These are phyloP conservation scores for Sciurus niger DNA, from an alignment of 2,113 vertebrate species.

Conservation along the genomic window DNA sequence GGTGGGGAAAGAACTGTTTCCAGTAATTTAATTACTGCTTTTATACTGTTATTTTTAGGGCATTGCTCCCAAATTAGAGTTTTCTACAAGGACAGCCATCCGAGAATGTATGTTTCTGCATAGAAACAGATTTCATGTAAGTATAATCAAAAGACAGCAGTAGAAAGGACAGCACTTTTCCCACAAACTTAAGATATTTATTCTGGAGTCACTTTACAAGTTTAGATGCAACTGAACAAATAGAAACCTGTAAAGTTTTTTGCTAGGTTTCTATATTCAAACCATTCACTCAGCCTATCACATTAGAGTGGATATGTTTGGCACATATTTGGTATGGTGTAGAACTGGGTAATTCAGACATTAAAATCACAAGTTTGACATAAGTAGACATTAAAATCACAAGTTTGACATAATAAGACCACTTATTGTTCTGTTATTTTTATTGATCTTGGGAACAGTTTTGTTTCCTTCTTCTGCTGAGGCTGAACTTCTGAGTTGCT, in stretches of 20 bases:
- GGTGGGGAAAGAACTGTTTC: conserved; percentile 41
- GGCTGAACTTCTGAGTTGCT: background rate
- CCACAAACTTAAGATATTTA: background rate
- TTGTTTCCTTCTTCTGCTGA: conserved; percentile 21
- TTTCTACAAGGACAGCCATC: conserved; percentile 91
- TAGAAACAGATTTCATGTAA: conserved; percentile 83
- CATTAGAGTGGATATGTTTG: background rate
- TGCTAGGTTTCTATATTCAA: background rate
- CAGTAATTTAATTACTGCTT: conserved; percentile 56
- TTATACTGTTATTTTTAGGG: conserved; percentile 86
- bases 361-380: background rate
- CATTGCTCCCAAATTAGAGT: conserved; percentile 91
- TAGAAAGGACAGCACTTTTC: conserved; percentile 23
- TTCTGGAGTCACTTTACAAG: background rate
- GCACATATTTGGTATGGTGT: background rate
- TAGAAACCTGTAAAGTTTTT: conserved; percentile 4
- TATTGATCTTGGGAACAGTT: background rate
- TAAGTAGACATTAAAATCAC: background rate
- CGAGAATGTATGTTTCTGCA: conserved; percentile 85
- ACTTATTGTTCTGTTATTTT: background rate
- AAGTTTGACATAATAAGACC: background rate
- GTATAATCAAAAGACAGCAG: conserved; percentile 65
- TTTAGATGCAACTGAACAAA: background rate
- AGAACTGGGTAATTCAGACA: background rate
- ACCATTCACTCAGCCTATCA: background rate